Conservation (phyloP, 1,140 invertebrate genomes). For the Agrilus planipennis region DNA sequence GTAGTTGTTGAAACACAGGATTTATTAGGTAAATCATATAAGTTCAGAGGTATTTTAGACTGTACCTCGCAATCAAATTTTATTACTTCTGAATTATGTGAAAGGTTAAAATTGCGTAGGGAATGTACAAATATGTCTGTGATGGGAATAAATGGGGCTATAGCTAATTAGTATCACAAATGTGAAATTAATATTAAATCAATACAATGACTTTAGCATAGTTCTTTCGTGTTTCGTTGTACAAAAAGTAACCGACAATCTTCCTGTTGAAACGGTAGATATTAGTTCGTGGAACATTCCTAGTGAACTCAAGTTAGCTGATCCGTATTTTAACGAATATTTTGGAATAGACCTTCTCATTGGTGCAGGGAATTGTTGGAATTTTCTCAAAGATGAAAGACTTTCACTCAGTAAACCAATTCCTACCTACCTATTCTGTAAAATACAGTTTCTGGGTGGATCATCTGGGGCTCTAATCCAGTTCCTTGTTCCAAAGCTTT, state of each 20-base stretch:
- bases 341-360: conserved; percentile 1
- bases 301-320: conserved; percentile 4
- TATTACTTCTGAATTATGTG: no score
- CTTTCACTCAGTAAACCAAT: neutral
- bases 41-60: no score
- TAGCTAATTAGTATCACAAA: no score
- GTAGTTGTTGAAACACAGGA: no score
- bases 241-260: neutral
- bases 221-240: neutral
- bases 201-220: neutral
- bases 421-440: conserved; percentile 3
- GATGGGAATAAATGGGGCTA: no score
- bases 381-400: neutral
- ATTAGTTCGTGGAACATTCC: conserved; percentile 5
- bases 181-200: neutral
- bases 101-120: no score
- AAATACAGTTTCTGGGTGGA: conserved; percentile 6
- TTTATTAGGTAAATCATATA: no score
- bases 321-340: neutral
- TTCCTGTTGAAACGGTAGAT: neutral
- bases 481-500: neutral
- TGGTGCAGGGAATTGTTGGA: conserved; percentile 4
- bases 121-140: no score
- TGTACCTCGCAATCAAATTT: no score
- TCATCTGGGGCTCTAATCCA: conserved; percentile 1